Evolutionary conservation across 2,113 vertebrate species (phyloP).

Genomic region (Pungitius pungitius): DNA sequence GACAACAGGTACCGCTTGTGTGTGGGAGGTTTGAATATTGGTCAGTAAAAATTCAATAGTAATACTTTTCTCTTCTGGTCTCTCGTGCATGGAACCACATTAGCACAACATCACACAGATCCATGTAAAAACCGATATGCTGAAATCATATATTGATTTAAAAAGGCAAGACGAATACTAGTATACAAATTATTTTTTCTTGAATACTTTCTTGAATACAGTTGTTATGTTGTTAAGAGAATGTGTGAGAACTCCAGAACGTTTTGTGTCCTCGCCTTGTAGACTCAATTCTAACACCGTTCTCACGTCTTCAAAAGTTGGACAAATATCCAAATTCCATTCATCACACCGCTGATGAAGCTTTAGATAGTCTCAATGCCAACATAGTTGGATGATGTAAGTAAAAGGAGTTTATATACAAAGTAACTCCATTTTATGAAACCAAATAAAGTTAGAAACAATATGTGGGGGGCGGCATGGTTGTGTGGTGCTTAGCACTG

Average conservation of each 20-base stretch:
- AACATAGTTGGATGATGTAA: not conserved
- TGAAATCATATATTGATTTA: not conserved
- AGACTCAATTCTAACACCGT: not conserved
- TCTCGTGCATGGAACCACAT: not conserved
- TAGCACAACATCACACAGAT: not conserved
- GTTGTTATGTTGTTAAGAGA: not conserved
- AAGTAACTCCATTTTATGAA: not conserved
- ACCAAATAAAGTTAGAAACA: not conserved
- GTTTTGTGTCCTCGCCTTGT: constrained; percentile 16
- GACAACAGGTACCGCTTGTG: constrained; percentile 86
- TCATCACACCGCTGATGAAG: not conserved
- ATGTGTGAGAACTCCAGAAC: constrained; percentile 20
- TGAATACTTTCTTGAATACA: not conserved
- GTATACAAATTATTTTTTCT: too few species aligned
- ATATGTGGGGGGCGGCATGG: too few species aligned
- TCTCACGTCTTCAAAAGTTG: not conserved
- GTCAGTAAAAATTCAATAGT: not conserved
- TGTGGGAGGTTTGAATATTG: not conserved
- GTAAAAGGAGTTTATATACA: not conserved
- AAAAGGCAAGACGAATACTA: not conserved
- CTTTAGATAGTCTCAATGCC: not conserved
- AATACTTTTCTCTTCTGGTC: too few species aligned
- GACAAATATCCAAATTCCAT: not conserved
- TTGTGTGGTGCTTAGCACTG: too few species aligned
- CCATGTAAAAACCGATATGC: not conserved